These are phyloP conservation scores for Adelphocoris suturalis DNA, from an alignment of 2,888 invertebrate genomes.

Conservation along the genomic window DNA sequence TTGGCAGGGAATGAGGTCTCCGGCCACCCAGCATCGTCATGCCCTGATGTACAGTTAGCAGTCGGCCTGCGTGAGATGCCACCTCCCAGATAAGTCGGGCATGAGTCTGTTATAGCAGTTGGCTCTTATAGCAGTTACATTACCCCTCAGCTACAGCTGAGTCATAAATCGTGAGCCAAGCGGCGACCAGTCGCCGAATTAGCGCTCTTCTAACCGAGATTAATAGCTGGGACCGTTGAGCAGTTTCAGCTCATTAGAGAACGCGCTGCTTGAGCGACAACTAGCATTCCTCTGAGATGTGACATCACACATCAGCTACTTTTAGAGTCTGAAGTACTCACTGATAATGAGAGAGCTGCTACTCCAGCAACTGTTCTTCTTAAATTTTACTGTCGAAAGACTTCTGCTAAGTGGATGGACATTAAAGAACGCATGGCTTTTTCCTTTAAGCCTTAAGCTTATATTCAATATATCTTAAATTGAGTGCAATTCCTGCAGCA, in stretches of 20 bases:
- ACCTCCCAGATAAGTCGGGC: slow-evolving; percentile 1
- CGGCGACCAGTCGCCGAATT: not conserved
- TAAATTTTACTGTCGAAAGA: too few species aligned
- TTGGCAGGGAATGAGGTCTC: not conserved
- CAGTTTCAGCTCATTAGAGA: not conserved
- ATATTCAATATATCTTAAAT: too few species aligned
- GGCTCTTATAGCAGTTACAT: not conserved
- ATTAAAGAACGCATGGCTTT: too few species aligned
- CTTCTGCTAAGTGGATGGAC: too few species aligned
- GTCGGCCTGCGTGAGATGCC: slow-evolving; percentile 11
- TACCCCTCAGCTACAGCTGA: not conserved
- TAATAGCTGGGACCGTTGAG: slow-evolving; percentile 26
- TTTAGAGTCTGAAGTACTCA: not conserved
- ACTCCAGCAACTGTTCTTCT: too few species aligned
- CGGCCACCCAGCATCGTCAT: slow-evolving; percentile 28
- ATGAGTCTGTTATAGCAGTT: not conserved
- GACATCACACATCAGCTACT: not conserved
- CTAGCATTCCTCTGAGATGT: slow-evolving; percentile 1
- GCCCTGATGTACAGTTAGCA: not conserved
- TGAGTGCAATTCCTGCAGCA: too few species aligned
- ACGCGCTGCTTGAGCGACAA: not conserved
- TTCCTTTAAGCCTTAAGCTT: too few species aligned
- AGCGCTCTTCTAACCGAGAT: not conserved
- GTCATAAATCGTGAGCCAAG: not conserved
- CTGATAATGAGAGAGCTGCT: too few species aligned